Percentiles rank a stretch among this genome's conserved stretches.
phyloP scores from a whole-genome alignment of 1,140 invertebrate species.

The Uloborus diversus region DNA sequence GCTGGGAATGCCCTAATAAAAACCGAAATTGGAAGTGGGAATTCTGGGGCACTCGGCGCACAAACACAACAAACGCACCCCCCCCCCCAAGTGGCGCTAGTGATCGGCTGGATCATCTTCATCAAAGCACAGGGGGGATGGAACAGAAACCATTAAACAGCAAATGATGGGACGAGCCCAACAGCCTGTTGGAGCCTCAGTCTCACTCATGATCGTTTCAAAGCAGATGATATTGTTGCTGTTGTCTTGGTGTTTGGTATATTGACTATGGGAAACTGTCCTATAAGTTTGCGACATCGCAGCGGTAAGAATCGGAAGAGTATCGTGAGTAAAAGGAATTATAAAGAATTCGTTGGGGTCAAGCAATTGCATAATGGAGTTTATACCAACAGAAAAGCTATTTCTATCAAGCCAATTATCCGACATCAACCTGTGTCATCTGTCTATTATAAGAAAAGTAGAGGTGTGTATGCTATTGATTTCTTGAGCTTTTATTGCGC shows the following conservation, averaged over 20 bases:
- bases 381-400: conserved; percentile 28
- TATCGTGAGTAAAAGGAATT: neutral
- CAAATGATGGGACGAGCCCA: too few relatives aligned
- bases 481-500: too few relatives aligned
- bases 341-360: neutral
- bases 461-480: too few relatives aligned
- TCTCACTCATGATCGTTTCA: neutral
- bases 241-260: neutral
- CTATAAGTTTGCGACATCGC: neutral
- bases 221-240: neutral
- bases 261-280: conserved; percentile 31
- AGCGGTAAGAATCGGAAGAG: neutral
- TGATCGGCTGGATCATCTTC: conserved; percentile 6
- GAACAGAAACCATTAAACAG: too few relatives aligned
- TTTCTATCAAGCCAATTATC: conserved; percentile 14
- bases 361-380: conserved; percentile 10
- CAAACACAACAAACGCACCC: too few relatives aligned
- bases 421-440: neutral
- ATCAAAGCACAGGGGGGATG: neutral
- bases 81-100: neutral
- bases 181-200: conserved; percentile 38
- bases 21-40: too few relatives aligned
- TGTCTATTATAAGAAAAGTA: conserved; percentile 11
- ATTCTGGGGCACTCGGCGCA: too few relatives aligned
- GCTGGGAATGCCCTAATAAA: too few relatives aligned